Base-by-base conservation (phyloP, 1,140 invertebrate species). In the Drosophila repletoides region DNA sequence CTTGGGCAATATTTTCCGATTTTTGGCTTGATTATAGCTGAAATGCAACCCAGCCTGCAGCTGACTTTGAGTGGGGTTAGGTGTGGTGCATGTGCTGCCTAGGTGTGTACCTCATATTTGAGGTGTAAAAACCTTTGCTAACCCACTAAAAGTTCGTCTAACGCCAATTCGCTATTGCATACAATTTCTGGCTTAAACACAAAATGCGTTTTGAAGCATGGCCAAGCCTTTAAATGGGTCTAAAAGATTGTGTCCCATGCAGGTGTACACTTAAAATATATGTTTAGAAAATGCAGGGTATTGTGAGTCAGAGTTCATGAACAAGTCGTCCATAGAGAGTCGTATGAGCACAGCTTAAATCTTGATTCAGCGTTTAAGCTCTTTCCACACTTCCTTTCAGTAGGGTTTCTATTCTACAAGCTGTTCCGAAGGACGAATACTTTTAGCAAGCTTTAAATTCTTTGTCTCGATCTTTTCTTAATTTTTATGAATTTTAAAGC, bases 81-180 rank as follows among this genome's bases (percentile, higher is more conserved):
- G 64, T 66, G 64, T 60, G 64, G 34, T 59, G 61, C 38, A 64
- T 64, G 29, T 9, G 17, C 38, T 55, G 21, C 29, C 28, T 24
- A 67, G 56, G 55, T 67, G 55, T 61, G 55, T 67, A 51, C 45
- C 48, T 40, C 36, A 51, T 43, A 33, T 53, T 67, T 26, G 29
- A 60, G 64, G 64, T 67, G 64, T 61, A 67, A 67, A 59, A 66
- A 51, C 64, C 56, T 61, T 67, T 61, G 56, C 56, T 61, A 67
- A 61, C 64, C 55, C 56, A 67, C 22, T n/a, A n/a, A n/a, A n/a
- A n/a, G n/a, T n/a, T n/a, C n/a, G n/a, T n/a, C n/a, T n/a, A n/a
- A n/a, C n/a, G n/a, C n/a, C n/a, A n/a, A n/a, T 67, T 67, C 43
- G 24, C 9, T 19, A 51, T 34, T 24, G 43, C 26, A 29, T 45